These are phyloP conservation scores for Notospermus geniculatus DNA, from an alignment of 1,140 invertebrate genomes.

Conservation along the genomic window DNA sequence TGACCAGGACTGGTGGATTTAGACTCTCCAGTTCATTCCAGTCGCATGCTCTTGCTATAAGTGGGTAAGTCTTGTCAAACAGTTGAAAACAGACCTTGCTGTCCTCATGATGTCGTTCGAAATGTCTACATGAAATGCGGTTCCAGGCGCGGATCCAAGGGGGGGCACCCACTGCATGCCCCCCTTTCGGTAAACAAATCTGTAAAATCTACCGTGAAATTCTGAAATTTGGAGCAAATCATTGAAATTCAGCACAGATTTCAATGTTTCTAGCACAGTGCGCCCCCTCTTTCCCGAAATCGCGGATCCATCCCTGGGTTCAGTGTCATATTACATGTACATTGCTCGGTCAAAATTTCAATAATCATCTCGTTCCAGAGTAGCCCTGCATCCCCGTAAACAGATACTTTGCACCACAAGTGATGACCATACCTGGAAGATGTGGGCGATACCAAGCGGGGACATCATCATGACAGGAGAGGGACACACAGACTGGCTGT, in stretches of 20 bases:
- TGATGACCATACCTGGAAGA: constrained; percentile 57
- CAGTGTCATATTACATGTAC: background rate
- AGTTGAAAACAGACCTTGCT: too few relatives aligned
- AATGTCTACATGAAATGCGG: too few relatives aligned
- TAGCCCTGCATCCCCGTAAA: constrained; percentile 54
- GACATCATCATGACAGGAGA: constrained; percentile 55
- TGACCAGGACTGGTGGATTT: constrained; percentile 49
- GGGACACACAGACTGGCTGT: constrained; percentile 57
- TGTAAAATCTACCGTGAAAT: too few relatives aligned
- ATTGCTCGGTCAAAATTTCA: background rate
- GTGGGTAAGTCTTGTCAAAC: constrained; percentile 44
- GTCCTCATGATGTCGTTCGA: too few relatives aligned
- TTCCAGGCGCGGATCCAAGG: too few relatives aligned
- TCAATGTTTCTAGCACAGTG: too few relatives aligned
- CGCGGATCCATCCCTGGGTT: too few relatives aligned
- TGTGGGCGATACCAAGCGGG: constrained; percentile 53
- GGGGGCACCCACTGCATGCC: too few relatives aligned
- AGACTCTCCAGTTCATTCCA: constrained; percentile 47
- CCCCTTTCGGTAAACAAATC: too few relatives aligned
- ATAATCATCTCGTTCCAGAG: constrained; percentile 30
- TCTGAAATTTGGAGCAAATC: too few relatives aligned
- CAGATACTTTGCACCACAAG: constrained; percentile 54
- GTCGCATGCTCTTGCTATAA: constrained; percentile 52
- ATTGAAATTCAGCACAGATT: too few relatives aligned
- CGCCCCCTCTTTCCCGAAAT: too few relatives aligned